These are phyloP conservation scores for Ischnura elegans DNA, from an alignment of 2,888 invertebrate genomes.

Conservation along the genomic window DNA sequence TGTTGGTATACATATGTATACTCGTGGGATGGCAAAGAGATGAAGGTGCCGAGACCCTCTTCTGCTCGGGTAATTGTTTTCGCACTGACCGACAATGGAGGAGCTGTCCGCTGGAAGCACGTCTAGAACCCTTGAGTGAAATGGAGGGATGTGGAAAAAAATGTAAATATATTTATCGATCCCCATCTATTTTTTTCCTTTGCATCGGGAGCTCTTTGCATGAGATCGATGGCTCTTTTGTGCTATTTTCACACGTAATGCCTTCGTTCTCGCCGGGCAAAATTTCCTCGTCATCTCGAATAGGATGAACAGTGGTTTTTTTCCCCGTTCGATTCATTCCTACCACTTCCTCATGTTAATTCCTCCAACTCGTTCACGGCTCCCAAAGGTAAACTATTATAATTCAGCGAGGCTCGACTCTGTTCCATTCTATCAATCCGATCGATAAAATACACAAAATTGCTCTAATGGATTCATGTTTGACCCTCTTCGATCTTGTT, in stretches of 20 bases:
- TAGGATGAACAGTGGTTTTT: not conserved
- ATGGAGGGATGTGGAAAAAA: not conserved
- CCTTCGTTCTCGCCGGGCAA: not conserved
- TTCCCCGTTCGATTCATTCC: not conserved
- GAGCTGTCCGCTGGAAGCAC: not conserved
- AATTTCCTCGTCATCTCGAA: too few species aligned
- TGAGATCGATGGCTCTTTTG: not conserved
- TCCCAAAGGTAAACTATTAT: not conserved
- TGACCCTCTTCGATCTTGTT: not conserved
- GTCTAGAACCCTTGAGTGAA: not conserved
- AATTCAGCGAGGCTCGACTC: not conserved
- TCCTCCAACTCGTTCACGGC: not conserved
- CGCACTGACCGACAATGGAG: conserved; percentile 50
- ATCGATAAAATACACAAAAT: not conserved
- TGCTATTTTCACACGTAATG: not conserved
- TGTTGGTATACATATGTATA: not conserved
- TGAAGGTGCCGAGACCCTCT: not conserved
- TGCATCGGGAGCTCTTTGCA: not conserved
- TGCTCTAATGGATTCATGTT: not conserved
- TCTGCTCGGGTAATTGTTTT: conserved; percentile 32
- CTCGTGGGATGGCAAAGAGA: not conserved
- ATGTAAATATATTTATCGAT: not conserved
- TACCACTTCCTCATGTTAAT: not conserved
- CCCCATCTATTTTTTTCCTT: not conserved
- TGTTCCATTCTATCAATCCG: not conserved